phyloP scores from a whole-genome alignment of 2,113 vertebrate species.

The Mustela lutreola region DNA sequence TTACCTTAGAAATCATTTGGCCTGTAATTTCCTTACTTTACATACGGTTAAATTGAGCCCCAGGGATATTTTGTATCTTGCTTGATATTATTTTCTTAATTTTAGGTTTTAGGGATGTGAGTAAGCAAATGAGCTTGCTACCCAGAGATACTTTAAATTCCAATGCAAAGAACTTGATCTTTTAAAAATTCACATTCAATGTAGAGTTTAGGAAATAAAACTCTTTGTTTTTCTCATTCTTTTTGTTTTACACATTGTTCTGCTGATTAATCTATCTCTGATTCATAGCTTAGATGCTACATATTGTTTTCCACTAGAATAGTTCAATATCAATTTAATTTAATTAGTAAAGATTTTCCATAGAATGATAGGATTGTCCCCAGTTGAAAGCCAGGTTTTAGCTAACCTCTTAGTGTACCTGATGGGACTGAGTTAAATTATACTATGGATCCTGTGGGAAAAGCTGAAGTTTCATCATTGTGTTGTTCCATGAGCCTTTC shows the following conservation, averaged over 20 bases:
- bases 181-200: not conserved
- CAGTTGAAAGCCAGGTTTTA: constrained; percentile 15
- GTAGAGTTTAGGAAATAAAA: constrained; percentile 41
- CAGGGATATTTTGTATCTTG: not conserved
- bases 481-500: not conserved
- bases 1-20: not conserved
- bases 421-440: not conserved
- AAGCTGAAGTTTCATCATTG: not conserved
- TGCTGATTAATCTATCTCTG: constrained; percentile 40
- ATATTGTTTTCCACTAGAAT: constrained; percentile 32
- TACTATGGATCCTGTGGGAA: not conserved
- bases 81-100: constrained; percentile 24
- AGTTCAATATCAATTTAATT: not conserved
- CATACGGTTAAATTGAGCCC: not conserved
- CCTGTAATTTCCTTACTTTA: constrained; percentile 6
- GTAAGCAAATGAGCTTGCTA: not conserved
- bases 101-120: not conserved
- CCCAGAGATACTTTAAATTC: constrained; percentile 39
- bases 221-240: not conserved
- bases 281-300: not conserved
- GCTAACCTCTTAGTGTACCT: not conserved
- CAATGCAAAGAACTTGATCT: not conserved
- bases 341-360: constrained; percentile 61
- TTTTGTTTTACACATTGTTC: constrained; percentile 20
- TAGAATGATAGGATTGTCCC: not conserved